A percentile compares a stretch with the other conserved stretches of the same genome.
These are phyloP conservation scores for Oopsacas minuta DNA, from an alignment of 37 sponge, comb jelly and placozoan genomes.

Conservation along the genomic window DNA sequence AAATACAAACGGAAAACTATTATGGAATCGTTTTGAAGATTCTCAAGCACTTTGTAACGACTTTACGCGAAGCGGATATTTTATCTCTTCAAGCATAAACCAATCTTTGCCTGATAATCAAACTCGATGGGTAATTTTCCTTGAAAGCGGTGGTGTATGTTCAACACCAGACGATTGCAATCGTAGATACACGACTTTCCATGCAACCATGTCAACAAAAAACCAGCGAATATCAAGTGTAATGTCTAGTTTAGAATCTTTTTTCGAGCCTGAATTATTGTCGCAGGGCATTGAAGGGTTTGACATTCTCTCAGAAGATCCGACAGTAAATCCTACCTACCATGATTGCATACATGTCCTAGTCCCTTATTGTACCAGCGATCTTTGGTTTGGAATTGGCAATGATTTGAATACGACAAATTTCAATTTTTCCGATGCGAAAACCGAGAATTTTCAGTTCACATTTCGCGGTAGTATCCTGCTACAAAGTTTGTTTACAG, in stretches of 20 bases:
- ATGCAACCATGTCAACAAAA: neutral
- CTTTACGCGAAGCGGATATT: constrained; percentile 38
- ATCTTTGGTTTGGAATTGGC: constrained; percentile 31
- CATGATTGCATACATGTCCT: constrained; percentile 36
- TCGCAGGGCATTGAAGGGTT: constrained; percentile 29
- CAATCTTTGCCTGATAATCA: neutral
- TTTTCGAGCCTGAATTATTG: neutral
- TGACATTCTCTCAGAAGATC: constrained; percentile 28
- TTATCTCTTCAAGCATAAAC: constrained; percentile 9
- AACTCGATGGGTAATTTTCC: constrained; percentile 32
- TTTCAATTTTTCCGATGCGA: constrained; percentile 19
- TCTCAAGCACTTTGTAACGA: constrained; percentile 35
- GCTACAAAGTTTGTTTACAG: constrained; percentile 25
- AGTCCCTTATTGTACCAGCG: constrained; percentile 55
- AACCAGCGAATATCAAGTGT: constrained; percentile 19
- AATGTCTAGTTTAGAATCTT: constrained; percentile 31
- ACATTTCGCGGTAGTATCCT: constrained; percentile 48
- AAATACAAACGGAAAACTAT: neutral
- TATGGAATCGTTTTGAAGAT: constrained; percentile 15
- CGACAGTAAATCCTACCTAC: constrained; percentile 25
- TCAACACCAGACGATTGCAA: constrained; percentile 26
- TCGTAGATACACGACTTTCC: constrained; percentile 27
- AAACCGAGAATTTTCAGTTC: constrained; percentile 31
- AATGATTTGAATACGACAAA: neutral
- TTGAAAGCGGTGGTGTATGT: constrained; percentile 51